phyloP scores from a whole-genome alignment of 2,888 invertebrate species.

The Onthophagus sagittarius region DNA sequence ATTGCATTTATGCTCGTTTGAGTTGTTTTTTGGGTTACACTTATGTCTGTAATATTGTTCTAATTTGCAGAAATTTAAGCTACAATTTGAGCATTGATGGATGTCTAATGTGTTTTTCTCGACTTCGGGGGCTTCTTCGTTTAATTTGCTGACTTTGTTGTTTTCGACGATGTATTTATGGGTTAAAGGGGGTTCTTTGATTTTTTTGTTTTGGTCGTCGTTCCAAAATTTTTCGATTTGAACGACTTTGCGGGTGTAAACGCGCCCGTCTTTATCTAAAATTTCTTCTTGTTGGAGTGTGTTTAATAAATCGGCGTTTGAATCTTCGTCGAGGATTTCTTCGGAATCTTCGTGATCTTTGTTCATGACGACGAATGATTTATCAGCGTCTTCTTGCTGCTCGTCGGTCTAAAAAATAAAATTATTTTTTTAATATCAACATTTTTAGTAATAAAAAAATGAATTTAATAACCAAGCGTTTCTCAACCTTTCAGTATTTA shows the following conservation, averaged over 20 bases:
- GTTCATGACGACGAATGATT: slow-evolving; percentile 20
- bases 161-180: slow-evolving; percentile 35
- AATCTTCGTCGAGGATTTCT: slow-evolving; percentile 12
- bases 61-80: slow-evolving; percentile 48
- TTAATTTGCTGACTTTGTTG: slow-evolving; percentile 34
- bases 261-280: slow-evolving; percentile 51
- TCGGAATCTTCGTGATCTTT: slow-evolving; percentile 20
- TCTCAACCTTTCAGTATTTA: no score
- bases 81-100: slow-evolving; percentile 51
- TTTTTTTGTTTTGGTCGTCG: slow-evolving; percentile 38
- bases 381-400: neutral
- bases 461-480: no score
- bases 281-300: slow-evolving; percentile 51
- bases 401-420: neutral
- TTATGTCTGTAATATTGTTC: slow-evolving; percentile 49
- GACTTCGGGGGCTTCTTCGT: slow-evolving; percentile 31
- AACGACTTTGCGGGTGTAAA: slow-evolving; percentile 54
- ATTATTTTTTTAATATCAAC: neutral
- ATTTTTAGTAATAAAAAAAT: no score
- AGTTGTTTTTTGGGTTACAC: slow-evolving; percentile 37
- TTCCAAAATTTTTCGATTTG: slow-evolving; percentile 60
- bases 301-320: slow-evolving; percentile 34
- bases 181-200: slow-evolving; percentile 30
- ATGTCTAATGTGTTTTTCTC: slow-evolving; percentile 35
- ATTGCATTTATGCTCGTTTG: slow-evolving; percentile 45